These are phyloP conservation scores for Alosa sapidissima DNA, from an alignment of 2,797 vertebrate genomes.

Conservation along the genomic window DNA sequence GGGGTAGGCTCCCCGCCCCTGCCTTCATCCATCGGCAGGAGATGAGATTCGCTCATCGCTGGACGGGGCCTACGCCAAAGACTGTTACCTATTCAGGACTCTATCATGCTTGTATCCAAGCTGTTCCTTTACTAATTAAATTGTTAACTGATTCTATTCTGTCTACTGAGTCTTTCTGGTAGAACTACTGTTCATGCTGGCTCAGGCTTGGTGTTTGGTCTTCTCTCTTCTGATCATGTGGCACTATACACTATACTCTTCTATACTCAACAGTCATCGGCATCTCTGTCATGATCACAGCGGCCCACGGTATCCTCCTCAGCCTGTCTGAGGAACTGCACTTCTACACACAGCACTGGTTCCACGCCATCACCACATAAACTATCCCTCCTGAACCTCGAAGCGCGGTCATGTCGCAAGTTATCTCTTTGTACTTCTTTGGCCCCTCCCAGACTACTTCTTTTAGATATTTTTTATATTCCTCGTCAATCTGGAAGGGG, in stretches of 20 bases:
- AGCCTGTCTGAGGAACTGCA: background rate
- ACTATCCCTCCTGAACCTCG: constrained; percentile 80
- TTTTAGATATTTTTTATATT: background rate
- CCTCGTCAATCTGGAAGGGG: constrained; percentile 31
- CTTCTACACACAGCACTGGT: background rate
- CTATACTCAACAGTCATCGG: background rate
- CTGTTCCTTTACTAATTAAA: too few relatives aligned
- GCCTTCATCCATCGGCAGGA: too few relatives aligned
- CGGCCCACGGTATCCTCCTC: background rate
- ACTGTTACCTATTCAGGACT: too few relatives aligned
- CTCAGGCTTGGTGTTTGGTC: constrained; percentile 78
- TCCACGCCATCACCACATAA: constrained; percentile 53
- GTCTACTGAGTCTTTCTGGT: too few relatives aligned
- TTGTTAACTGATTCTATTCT: too few relatives aligned
- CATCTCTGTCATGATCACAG: background rate
- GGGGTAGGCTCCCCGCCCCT: too few relatives aligned
- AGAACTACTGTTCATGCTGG: constrained; percentile 69
- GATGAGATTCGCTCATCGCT: too few relatives aligned
- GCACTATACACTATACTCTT: background rate
- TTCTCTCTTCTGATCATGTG: background rate
- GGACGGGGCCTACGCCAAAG: too few relatives aligned
- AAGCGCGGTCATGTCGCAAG: constrained; percentile 84
- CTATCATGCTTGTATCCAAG: too few relatives aligned
- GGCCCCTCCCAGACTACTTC: background rate
- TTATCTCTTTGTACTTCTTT: constrained; percentile 63